phyloP scores from a whole-genome alignment of 30 jellyfish, hydroid and myxozoan genomes.

The Hydractinia symbiolongicarpus region DNA sequence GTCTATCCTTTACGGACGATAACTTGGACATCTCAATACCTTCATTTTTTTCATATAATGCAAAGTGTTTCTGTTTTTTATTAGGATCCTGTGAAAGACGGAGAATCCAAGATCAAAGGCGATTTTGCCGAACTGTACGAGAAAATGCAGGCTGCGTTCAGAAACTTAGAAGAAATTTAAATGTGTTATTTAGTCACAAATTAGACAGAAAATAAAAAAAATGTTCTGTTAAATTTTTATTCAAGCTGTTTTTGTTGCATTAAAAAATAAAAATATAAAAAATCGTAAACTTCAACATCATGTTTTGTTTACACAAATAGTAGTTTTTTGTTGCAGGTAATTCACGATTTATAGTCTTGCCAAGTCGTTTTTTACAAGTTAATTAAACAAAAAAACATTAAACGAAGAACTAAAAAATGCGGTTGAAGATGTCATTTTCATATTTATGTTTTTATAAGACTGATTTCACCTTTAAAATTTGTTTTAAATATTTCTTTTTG shows the following conservation, averaged over 20 bases:
- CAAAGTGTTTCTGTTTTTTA: background rate
- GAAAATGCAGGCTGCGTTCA: constrained; percentile 85
- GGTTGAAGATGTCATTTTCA: background rate
- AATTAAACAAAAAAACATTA: too few species aligned
- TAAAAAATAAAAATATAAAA: too few species aligned
- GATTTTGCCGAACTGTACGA: constrained; percentile 86
- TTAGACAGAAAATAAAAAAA: too few species aligned
- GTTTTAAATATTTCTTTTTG: background rate
- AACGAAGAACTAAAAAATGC: background rate
- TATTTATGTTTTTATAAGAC: constrained; percentile 15
- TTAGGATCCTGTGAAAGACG: constrained; percentile 97
- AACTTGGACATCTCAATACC: background rate
- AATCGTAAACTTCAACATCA: too few species aligned
- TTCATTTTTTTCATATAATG: background rate
- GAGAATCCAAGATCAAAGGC: constrained; percentile 70
- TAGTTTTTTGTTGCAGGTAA: too few species aligned
- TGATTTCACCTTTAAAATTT: background rate
- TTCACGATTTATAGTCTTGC: too few species aligned
- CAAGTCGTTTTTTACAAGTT: too few species aligned
- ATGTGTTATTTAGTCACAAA: background rate
- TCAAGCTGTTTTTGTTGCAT: too few species aligned
- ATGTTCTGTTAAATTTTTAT: too few species aligned
- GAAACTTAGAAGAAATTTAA: constrained; percentile 86
- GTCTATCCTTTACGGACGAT: background rate
- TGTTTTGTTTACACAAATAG: too few species aligned